Evolutionary conservation across 1,140 invertebrate species (phyloP).

Genomic region (Mactra quadrangularis): DNA sequence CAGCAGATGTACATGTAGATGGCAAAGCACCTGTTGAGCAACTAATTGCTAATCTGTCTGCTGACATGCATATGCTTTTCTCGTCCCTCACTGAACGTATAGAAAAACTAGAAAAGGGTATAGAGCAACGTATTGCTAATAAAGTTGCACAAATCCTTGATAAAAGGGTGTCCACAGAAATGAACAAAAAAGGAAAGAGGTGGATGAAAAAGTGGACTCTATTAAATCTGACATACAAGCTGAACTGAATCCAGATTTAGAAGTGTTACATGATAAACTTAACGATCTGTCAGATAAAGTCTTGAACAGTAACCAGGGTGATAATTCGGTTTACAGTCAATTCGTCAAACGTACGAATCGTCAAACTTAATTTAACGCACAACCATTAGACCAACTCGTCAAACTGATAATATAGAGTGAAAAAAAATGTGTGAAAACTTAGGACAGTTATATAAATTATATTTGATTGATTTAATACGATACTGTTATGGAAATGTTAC

Average conservation of each 20-base stretch:
- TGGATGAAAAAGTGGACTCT: not conserved
- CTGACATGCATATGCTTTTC: conserved; percentile 26
- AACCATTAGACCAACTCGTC: too few relatives aligned
- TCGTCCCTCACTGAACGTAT: conserved; percentile 27
- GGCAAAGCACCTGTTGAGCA: too few relatives aligned
- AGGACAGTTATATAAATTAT: too few relatives aligned
- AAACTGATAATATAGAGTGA: too few relatives aligned
- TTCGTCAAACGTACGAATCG: too few relatives aligned
- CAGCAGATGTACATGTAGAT: conserved; percentile 20
- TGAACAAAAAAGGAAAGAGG: conserved; percentile 7
- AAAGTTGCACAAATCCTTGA: conserved; percentile 30
- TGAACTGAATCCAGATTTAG: not conserved
- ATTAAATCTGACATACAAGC: not conserved
- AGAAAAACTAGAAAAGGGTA: not conserved
- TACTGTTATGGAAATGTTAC: too few relatives aligned
- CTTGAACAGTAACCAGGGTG: too few relatives aligned
- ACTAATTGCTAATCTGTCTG: conserved; percentile 25
- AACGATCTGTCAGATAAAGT: too few relatives aligned
- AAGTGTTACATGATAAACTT: not conserved
- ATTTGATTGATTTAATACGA: too few relatives aligned
- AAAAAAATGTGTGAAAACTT: too few relatives aligned
- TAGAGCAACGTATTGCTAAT: conserved; percentile 8
- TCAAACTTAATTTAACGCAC: too few relatives aligned
- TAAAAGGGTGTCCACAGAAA: conserved; percentile 4
- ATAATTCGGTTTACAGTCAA: too few relatives aligned